Evolutionary conservation across 1,140 invertebrate genomes (phyloP), one percentile per base, ranked within the genome.

Genomic region (Dendroctonus ponderosae): DNA sequence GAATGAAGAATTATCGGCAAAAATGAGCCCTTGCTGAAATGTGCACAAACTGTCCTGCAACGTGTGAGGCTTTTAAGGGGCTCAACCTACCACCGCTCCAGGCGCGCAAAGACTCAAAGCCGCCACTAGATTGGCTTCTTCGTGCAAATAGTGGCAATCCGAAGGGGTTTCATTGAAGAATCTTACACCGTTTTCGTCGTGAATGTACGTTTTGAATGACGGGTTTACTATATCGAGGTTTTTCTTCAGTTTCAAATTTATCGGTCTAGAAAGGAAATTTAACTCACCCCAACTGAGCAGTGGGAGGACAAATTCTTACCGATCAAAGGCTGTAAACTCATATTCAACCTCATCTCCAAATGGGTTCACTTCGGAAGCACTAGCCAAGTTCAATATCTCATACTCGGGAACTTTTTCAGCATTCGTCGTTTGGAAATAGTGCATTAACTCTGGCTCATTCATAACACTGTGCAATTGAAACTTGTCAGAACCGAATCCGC

Each of bases 1-100:
- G 38, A 87, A 81, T 0, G 85, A 86, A 0, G 81, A 77, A 69
- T 88, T 86, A 46, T 86, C 83, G 43, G 86, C 75, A 68, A 89
- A 83, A 37, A 89, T 80, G 39, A 88, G 78, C 14, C 87, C 87
- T 66, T 85, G 83, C 82, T 85, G 51, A 60, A 65, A 65, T 9
- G 1, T 46, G 43, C 8, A 46, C 8, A 46, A 46, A 12, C 43
- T 11, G 12, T 46, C 8, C 8, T 9, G 43, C 43, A 9, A 46
- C 5, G 12, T 46, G 8, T 11, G 12, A 46, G 43, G 11, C 9
- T 57, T 57, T 42, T 42, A 48, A 15, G n/a, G 37, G 11, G 7
- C 11, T 43, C 59, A 64, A 77, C 80, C 74, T 75, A 84, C 83
- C 72, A 84, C 69, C 46, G 73, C 65, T 64, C 74, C 74, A 15